Conservation (phyloP, 2,113 vertebrate species). For the Corapipo altera region DNA sequence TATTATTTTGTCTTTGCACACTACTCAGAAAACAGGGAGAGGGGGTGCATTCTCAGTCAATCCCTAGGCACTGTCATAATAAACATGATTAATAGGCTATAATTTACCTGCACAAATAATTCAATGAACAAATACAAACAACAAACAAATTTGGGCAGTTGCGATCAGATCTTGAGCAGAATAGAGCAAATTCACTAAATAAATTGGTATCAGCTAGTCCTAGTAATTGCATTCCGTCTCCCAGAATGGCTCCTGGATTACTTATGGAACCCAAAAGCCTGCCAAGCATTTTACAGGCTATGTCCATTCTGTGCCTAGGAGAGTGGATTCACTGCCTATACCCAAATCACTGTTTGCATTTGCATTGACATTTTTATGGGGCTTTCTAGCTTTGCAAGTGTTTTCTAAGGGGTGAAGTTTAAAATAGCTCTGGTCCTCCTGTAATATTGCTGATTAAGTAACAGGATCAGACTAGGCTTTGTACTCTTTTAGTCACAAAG, state of each 20-base stretch:
- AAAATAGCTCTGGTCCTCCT: neutral
- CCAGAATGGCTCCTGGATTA: conserved; percentile 46
- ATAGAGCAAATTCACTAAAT: conserved; percentile 49
- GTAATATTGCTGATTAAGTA: conserved; percentile 37
- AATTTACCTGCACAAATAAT: conserved; percentile 66
- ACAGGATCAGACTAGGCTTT: neutral
- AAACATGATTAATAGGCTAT: conserved; percentile 60
- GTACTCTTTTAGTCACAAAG: conserved; percentile 9
- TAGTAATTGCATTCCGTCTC: conserved; percentile 55
- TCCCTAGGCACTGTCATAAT: conserved; percentile 56
- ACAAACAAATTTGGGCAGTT: conserved; percentile 47
- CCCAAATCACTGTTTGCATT: conserved; percentile 19
- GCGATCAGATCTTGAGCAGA: conserved; percentile 34
- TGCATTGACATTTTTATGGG: conserved; percentile 45
- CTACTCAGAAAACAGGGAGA: conserved; percentile 32
- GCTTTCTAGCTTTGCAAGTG: neutral
- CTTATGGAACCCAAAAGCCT: conserved; percentile 31
- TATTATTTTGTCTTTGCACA: conserved; percentile 44
- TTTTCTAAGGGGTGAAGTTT: conserved; percentile 23
- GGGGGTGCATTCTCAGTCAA: conserved; percentile 28
- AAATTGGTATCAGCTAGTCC: conserved; percentile 55
- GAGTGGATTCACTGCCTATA: conserved; percentile 27
- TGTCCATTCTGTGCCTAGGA: neutral
- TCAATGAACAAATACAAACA: conserved; percentile 51
- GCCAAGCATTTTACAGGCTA: conserved; percentile 31